Evolutionary conservation across 2,888 invertebrate species (phyloP).

Genomic region (Sarcophaga rosellei): DNA sequence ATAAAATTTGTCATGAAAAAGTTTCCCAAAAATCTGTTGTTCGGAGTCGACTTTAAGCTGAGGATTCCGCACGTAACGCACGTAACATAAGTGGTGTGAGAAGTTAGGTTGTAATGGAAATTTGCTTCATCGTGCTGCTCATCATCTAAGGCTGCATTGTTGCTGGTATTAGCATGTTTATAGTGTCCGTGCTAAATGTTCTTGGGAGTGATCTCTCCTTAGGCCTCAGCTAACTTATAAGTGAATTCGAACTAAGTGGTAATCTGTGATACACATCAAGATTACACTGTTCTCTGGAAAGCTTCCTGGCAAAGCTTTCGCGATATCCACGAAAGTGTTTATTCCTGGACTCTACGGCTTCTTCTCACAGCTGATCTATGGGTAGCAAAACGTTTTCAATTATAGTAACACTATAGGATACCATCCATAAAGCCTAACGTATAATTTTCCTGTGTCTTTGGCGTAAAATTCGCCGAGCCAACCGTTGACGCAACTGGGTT

Average conservation of each 20-base stretch:
- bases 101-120: no score
- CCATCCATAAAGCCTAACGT: no score
- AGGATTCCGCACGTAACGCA: no score
- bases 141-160: background rate
- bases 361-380: background rate
- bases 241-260: slow-evolving; percentile 2
- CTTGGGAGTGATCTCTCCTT: background rate
- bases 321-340: slow-evolving; percentile 8
- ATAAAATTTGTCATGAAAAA: no score
- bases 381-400: background rate
- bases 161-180: background rate
- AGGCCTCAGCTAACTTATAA: background rate
- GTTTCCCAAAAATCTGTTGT: no score
- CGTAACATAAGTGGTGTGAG: no score
- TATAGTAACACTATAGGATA: no score
- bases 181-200: no score
- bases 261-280: background rate
- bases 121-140: background rate
- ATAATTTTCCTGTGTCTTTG: no score
- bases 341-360: background rate
- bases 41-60: no score
- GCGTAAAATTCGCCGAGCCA: no score
- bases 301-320: background rate
- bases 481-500: no score
- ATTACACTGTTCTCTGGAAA: slow-evolving; percentile 10